Base-by-base conservation (phyloP, 1,140 invertebrate species). In the Eueides isabella region DNA sequence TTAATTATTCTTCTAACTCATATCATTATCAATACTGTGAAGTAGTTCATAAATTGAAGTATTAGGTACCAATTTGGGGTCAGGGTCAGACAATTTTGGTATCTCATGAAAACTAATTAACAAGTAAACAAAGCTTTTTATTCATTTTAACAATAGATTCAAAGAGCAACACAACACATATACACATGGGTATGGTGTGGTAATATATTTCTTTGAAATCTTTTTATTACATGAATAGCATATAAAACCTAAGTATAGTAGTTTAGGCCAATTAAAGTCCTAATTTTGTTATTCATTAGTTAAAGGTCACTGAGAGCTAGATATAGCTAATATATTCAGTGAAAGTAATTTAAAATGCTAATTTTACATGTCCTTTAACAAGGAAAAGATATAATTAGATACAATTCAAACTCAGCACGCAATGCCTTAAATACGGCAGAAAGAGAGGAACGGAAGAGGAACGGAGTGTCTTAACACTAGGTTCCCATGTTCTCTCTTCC, bases 91-190 rank as follows among this genome's bases (percentile, higher is more conserved):
- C 7, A 7, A 14, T 26, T 55, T 26, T 3, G 48, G 23, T 55
- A 55, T 23, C 48, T 48, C 23, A 55, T 55, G 23, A 55, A 55
- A 3, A 12, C 48, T 55, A 26, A 26, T 55, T 55, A 55, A 0
- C 48, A 55, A n/a, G 23, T 55, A 55, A 55, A 26, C 48, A 55
- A 55, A 66, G 33, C 23, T 16, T 38, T 41, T 41, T 38, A 23
- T 35, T 41, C n/a, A 41, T 28, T 64, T n/a, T 35, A 65, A 65
- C 30, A 65, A 35, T 65, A 38, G n/a, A 9, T 23, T 7, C 1
- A 65, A 33, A 23, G 4, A 44, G 7, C n/a, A 44, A 44, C n/a
- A 19, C 41, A 44, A 5, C 1, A 7, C 0, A 23, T 55, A 55
- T 55, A 48, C 2, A 19, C 5, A 1, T 48, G 19, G 5, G 2